A percentile compares a stretch with the other conserved stretches of the same genome.
Conservation (phyloP, 2,888 invertebrate genomes). For the Trachelus stipa region DNA sequence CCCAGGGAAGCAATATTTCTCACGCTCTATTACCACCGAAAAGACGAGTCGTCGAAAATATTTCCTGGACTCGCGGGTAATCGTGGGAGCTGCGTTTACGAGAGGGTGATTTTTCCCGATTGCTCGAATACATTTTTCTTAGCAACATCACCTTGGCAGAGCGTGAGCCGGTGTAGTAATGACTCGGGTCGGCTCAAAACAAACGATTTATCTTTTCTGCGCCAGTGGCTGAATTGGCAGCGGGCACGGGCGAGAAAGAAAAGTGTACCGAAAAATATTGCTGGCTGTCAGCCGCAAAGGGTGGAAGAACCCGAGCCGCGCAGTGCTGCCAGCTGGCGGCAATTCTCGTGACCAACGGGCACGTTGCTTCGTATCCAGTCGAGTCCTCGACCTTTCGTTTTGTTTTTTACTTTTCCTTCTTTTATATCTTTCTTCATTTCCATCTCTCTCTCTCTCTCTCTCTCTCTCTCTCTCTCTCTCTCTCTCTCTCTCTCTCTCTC, state of each 20-base stretch:
- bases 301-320: conserved; percentile 16
- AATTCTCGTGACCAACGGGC: conserved; percentile 28
- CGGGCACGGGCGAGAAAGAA: conserved; percentile 43
- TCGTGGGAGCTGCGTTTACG: neutral
- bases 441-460: conserved; percentile 19
- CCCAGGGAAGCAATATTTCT: neutral
- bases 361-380: conserved; percentile 25
- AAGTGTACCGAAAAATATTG: conserved; percentile 51
- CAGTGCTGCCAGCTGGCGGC: conserved; percentile 33
- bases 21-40: neutral
- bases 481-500: neutral
- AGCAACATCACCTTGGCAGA: conserved; percentile 12
- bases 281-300: conserved; percentile 32
- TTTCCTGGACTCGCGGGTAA: neutral
- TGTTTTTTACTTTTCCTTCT: conserved; percentile 14
- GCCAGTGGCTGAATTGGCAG: conserved; percentile 53
- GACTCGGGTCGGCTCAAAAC: conserved; percentile 49
- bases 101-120: neutral
- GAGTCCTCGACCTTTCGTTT: conserved; percentile 14
- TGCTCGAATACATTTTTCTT: conserved; percentile 14
- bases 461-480: neutral
- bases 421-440: conserved; percentile 12
- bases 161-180: conserved; percentile 12
- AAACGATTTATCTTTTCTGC: conserved; percentile 62
- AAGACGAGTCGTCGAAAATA: neutral